phyloP scores from a whole-genome alignment of 2,888 invertebrate species.

The Cryptophagus acutangulus region DNA sequence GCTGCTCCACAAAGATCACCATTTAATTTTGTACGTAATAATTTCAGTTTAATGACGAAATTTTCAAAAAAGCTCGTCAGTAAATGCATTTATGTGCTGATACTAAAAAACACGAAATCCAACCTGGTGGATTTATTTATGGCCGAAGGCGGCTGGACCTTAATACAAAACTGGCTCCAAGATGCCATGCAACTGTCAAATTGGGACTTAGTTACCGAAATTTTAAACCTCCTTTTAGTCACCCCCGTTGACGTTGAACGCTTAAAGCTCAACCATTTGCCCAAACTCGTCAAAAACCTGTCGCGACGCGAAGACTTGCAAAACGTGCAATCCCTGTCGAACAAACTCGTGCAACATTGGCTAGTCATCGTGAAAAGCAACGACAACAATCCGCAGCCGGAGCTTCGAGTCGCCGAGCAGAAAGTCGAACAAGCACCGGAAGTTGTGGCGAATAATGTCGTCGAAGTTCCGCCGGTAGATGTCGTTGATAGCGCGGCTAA shows the following conservation, averaged over 20 bases:
- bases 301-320: conserved; percentile 77
- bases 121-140: conserved; percentile 83
- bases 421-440: conserved; percentile 11
- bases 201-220: conserved; percentile 80
- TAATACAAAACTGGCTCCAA: conserved; percentile 85
- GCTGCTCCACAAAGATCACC: too few species aligned
- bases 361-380: conserved; percentile 81
- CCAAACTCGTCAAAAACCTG: conserved; percentile 84
- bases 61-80: conserved; percentile 93
- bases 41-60: conserved; percentile 90
- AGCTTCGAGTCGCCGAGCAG: conserved; percentile 7
- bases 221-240: conserved; percentile 75
- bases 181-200: conserved; percentile 81
- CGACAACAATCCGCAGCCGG: conserved; percentile 28
- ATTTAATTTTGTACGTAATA: neutral
- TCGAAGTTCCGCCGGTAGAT: conserved; percentile 5
- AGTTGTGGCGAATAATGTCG: conserved; percentile 9
- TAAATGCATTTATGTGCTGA: conserved; percentile 92
- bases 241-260: conserved; percentile 90
- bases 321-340: conserved; percentile 68
- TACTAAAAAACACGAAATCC: conserved; percentile 79
- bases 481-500: conserved; percentile 10
- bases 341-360: conserved; percentile 84
- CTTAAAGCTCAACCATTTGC: conserved; percentile 85
- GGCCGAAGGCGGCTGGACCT: conserved; percentile 86